These are phyloP conservation scores for Gymnoscopelus microlampas DNA, from an alignment of 2,797 vertebrate species.

Conservation along the genomic window DNA sequence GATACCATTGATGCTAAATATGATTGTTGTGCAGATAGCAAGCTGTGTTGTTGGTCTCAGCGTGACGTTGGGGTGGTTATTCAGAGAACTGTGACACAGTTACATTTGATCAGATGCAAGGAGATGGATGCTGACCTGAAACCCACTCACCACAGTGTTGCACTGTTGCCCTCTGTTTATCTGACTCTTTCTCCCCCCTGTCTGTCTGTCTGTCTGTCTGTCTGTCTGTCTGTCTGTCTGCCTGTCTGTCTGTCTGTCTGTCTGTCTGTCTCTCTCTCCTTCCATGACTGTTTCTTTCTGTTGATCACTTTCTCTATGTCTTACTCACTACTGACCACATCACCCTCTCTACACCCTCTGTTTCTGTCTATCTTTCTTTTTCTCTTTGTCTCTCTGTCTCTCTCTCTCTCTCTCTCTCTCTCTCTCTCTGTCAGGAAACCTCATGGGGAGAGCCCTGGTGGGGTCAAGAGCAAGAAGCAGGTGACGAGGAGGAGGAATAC, in stretches of 20 bases:
- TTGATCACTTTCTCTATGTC: neutral
- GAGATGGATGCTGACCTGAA: conserved; percentile 54
- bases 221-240: neutral
- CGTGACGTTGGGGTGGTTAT: neutral
- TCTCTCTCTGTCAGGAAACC: conserved; percentile 79
- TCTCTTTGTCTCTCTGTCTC: neutral
- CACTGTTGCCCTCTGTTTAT: conserved; percentile 27
- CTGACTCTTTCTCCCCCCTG: conserved; percentile 4
- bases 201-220: conserved; percentile 2
- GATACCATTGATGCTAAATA: no score
- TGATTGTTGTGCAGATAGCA: conserved; percentile 4
- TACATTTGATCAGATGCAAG: conserved; percentile 58
- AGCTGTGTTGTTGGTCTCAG: conserved; percentile 10
- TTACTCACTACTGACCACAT: neutral
- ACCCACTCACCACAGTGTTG: conserved; percentile 39
- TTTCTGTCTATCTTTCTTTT: neutral
- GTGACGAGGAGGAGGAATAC: conserved; percentile 86
- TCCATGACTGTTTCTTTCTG: neutral
- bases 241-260: no score
- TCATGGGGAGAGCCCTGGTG: conserved; percentile 70
- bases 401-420: conserved; percentile 3
- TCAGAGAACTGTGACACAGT: conserved; percentile 32
- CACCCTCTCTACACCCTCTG: neutral
- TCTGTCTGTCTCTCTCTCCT: neutral
- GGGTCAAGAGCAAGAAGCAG: conserved; percentile 69